A percentile compares a stretch with the other conserved stretches of the same genome.
Conservation (phyloP, 2,113 vertebrate genomes). For the Crotalus viridis region DNA sequence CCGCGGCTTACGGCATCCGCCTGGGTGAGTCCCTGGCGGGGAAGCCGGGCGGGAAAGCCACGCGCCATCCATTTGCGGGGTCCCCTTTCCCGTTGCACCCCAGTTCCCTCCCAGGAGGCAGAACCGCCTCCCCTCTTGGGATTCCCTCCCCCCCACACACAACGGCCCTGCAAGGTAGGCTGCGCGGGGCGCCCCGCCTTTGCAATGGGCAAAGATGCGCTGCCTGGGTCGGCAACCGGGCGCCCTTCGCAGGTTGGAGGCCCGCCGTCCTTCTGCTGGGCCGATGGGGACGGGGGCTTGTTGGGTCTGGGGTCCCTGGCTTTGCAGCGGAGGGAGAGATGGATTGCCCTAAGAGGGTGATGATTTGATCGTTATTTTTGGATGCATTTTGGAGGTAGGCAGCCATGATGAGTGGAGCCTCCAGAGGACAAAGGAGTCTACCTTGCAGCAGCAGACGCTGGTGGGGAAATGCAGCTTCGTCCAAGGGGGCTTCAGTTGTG, state of each 20-base stretch:
- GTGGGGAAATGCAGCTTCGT: not conserved
- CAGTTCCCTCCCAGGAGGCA: not conserved
- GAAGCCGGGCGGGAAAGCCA: not conserved
- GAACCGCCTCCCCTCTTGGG: not conserved
- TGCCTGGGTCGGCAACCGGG: not conserved
- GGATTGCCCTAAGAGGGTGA: too few relatives aligned
- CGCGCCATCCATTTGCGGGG: not conserved
- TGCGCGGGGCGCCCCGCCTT: not conserved
- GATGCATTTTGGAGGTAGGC: too few relatives aligned
- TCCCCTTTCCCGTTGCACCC: not conserved
- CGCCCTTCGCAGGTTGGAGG: not conserved
- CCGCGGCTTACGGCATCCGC: constrained; percentile 74
- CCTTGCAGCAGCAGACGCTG: too few relatives aligned
- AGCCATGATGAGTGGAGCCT: too few relatives aligned
- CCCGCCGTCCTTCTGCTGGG: not conserved
- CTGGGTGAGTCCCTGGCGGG: constrained; percentile 78
- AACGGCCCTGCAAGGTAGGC: not conserved
- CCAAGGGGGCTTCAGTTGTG: not conserved
- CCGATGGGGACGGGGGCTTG: not conserved
- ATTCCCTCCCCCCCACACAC: not conserved
- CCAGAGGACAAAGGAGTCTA: too few relatives aligned
- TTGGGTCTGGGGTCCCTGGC: not conserved
- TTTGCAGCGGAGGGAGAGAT: too few relatives aligned
- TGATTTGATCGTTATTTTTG: too few relatives aligned
- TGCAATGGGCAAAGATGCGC: not conserved